Evolutionary conservation across 2,888 invertebrate species (phyloP).

Genomic region (Dysmachus trigonus): DNA sequence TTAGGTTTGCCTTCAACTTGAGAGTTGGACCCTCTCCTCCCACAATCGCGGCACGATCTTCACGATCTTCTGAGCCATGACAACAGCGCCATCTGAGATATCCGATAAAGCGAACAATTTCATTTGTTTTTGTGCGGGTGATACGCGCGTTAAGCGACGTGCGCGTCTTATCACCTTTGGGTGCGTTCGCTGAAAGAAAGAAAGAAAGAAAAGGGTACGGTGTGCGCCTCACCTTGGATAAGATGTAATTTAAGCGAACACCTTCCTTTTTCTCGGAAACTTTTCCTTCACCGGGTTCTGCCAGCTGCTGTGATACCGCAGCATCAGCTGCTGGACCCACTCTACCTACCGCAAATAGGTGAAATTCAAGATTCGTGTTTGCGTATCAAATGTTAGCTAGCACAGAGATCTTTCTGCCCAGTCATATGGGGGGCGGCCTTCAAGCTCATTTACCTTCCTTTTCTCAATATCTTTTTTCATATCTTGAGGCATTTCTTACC

Average conservation of each 20-base stretch:
- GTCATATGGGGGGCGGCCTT: conserved; percentile 24
- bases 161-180: conserved; percentile 1
- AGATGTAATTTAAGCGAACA: conserved; percentile 5
- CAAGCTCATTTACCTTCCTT: conserved; percentile 20
- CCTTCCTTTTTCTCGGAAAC: conserved; percentile 5
- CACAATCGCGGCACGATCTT: not conserved
- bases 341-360: conserved; percentile 23
- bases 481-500: not conserved
- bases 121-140: not conserved
- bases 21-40: not conserved
- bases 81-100: not conserved
- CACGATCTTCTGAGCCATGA: conserved; percentile 20
- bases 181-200: not conserved
- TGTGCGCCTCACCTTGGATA: conserved; percentile 6
- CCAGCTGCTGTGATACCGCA: not conserved
- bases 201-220: too few species aligned
- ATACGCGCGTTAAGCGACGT: not conserved
- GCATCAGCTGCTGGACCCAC: not conserved
- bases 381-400: conserved; percentile 1
- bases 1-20: conserved; percentile 10
- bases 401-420: not conserved
- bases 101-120: conserved; percentile 16
- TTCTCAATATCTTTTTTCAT: not conserved
- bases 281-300: not conserved
- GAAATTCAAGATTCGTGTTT: conserved; percentile 2